Evolutionary conservation across 2,113 vertebrate species (phyloP), one percentile per base, ranked within the genome.

Genomic region (Aegotheles bennettii): DNA sequence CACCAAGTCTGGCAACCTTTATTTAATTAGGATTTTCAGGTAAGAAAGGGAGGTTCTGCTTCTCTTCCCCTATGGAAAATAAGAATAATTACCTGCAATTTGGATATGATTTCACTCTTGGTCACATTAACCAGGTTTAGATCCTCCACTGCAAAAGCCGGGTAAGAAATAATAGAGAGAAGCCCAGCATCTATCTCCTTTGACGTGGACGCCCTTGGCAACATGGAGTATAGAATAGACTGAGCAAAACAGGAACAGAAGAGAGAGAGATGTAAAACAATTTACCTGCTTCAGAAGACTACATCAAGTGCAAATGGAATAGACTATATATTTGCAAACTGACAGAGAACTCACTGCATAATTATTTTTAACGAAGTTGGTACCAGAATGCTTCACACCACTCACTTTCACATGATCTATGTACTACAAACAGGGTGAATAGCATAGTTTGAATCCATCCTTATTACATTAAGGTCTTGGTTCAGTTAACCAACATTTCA

Each of bases 191-290:
- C 99, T 35, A 99, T 99, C 96, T 99, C 99, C 97, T 99, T 99
- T 7, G 99, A 99, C 0, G 99, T 99, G 13, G 99, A 99, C 36
- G 99, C 99, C 97, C 99, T 98, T 17, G 99, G 99, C 91, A 99
- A 97, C 99, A 99, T 99, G 90, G 99, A 99, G 96, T 99, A 99
- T n/a, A 99, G 97, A 96, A 99, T 99, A 89, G 99, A 99, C 99
- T 99, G 95, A 78, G 92, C 38, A 70, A 90, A 89, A 93, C 87
- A 83, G 43, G 95, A 94, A 93, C 36, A 95, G 51, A 75, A 94
- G 51, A 94, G 33, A 94, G 33, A 93, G 16, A 25, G 26, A 80
- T 68, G 8, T 67, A 61, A 92, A 86, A 80, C 4, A 79, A 60
- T 74, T 91, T 40, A 15, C 63, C 50, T 73, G 33, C 42, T 81